phyloP scores from a whole-genome alignment of 2,797 vertebrate species.

The Neomorphus geoffroyi region DNA sequence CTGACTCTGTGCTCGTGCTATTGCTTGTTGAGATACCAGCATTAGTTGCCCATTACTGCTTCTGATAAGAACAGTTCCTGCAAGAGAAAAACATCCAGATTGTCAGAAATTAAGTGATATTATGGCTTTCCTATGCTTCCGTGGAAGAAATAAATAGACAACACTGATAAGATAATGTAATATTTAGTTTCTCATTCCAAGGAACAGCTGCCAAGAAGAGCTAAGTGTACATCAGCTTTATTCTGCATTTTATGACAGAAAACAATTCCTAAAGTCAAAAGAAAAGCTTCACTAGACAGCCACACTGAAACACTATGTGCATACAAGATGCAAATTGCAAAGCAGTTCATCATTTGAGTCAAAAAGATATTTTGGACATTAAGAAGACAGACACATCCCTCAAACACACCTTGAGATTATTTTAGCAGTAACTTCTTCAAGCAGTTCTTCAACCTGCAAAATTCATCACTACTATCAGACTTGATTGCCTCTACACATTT shows the following conservation, averaged over 20 bases:
- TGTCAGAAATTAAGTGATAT: neutral
- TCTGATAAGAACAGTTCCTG: slow-evolving; percentile 92
- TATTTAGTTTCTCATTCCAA: neutral
- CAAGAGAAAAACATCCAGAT: slow-evolving; percentile 21
- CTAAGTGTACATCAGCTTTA: neutral
- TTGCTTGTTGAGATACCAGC: slow-evolving; percentile 91
- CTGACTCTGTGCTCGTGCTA: slow-evolving; percentile 79
- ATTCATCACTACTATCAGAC: neutral
- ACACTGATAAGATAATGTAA: neutral
- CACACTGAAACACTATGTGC: neutral
- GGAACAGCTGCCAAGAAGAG: neutral
- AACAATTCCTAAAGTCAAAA: neutral
- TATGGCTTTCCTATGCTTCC: neutral
- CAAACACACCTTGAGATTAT: neutral
- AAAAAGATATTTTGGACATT: neutral
- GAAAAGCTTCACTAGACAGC: neutral
- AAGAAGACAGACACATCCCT: neutral
- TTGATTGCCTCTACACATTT: neutral
- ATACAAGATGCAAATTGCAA: neutral
- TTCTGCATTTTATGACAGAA: neutral
- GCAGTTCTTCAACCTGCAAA: neutral
- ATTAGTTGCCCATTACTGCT: slow-evolving; percentile 92
- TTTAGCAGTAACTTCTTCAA: neutral
- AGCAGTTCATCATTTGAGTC: neutral
- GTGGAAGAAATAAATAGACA: neutral